These are phyloP conservation scores for Microctonus brassicae DNA, from an alignment of 2,888 invertebrate species.

Conservation along the genomic window DNA sequence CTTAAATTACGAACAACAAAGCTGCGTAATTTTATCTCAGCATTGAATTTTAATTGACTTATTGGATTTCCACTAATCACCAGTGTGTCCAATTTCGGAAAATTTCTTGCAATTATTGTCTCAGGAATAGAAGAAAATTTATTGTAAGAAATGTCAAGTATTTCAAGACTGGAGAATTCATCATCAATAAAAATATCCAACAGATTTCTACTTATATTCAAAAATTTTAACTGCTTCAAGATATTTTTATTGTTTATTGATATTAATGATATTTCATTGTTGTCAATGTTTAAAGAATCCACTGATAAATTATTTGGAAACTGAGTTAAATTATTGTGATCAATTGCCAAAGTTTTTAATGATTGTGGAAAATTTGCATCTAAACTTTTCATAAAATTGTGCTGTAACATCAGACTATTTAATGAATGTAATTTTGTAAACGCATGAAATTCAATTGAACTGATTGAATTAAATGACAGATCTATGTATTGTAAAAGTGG, in stretches of 20 bases:
- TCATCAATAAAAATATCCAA: conserved; percentile 70
- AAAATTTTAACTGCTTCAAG: conserved; percentile 43
- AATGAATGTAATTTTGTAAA: conserved; percentile 47
- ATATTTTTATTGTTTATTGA: conserved; percentile 22
- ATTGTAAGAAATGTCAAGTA: conserved; percentile 73
- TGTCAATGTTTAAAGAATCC: conserved; percentile 49
- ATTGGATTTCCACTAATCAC: conserved; percentile 73
- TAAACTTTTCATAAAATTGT: conserved; percentile 53
- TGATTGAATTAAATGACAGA: conserved; percentile 58
- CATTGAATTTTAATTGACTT: conserved; percentile 70
- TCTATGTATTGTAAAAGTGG: conserved; percentile 67
- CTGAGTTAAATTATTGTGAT: conserved; percentile 51
- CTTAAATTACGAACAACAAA: conserved; percentile 66
- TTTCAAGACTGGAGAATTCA: conserved; percentile 69
- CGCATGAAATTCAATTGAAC: conserved; percentile 40
- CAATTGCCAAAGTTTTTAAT: conserved; percentile 50
- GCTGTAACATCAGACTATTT: conserved; percentile 40
- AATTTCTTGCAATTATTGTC: conserved; percentile 67
- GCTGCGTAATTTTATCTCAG: conserved; percentile 69
- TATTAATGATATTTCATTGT: conserved; percentile 51
- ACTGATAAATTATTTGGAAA: conserved; percentile 42
- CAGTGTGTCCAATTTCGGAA: conserved; percentile 71
- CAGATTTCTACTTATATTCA: conserved; percentile 59
- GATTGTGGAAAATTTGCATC: conserved; percentile 50
- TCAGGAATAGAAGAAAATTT: conserved; percentile 70